Conservation (phyloP, 2,888 invertebrate genomes). For the Drosophila picticornis region DNA sequence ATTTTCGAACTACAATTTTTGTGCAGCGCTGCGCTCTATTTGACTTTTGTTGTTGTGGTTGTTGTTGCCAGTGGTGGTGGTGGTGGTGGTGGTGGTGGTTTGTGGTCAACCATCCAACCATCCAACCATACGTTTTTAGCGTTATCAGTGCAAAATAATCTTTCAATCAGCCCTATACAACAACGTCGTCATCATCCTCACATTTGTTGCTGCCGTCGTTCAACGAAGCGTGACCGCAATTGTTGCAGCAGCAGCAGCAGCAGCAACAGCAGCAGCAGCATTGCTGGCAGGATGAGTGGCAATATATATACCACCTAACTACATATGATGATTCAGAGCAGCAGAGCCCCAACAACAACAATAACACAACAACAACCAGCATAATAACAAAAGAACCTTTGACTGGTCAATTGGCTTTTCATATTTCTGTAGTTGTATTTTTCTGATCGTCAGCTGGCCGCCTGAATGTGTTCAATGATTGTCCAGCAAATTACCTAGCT, state of each 20-base stretch:
- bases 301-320: conserved; percentile 46
- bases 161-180: conserved; percentile 77
- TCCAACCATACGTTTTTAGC: conserved; percentile 80
- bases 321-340: conserved; percentile 16
- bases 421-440: conserved; percentile 8
- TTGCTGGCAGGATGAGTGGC: conserved; percentile 50
- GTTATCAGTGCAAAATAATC: conserved; percentile 84
- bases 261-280: conserved; percentile 11
- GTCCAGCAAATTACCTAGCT: neutral
- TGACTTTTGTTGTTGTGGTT: conserved; percentile 60
- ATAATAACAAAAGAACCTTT: conserved; percentile 45
- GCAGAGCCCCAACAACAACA: conserved; percentile 6
- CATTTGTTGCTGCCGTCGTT: conserved; percentile 51
- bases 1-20: conserved; percentile 76
- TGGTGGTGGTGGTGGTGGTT: conserved; percentile 45
- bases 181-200: conserved; percentile 44
- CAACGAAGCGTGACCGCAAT: conserved; percentile 80
- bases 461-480: neutral
- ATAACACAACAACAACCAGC: conserved; percentile 19
- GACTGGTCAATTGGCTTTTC: conserved; percentile 50
- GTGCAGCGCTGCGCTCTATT: conserved; percentile 71
- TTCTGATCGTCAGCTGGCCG: conserved; percentile 3
- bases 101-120: conserved; percentile 73
- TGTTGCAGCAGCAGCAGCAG: conserved; percentile 60
- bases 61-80: conserved; percentile 22